Evolutionary conservation across 2,113 vertebrate genomes (phyloP), one percentile per base, ranked within the genome.

Genomic region (Clinocottus analis): DNA sequence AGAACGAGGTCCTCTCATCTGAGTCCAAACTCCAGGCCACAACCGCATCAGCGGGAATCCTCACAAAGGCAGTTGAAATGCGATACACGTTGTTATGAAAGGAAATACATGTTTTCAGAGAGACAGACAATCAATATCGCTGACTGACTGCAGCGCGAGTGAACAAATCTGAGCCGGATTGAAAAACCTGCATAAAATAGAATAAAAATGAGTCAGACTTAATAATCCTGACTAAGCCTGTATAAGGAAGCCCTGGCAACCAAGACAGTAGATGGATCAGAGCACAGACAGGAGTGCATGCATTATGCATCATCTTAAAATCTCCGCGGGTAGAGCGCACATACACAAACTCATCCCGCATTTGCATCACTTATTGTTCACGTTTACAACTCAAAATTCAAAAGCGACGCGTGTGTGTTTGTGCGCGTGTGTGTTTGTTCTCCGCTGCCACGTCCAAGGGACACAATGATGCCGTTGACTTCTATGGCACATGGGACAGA

Each of bases 171-270:
- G 89, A 89, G 73, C 31, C 69, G 91, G 80, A 75, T 80, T 72
- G 84, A 90, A 89, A 91, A 93, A 89, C 80, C 90, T 83, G 92
- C 90, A 90, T 90, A 90, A 92, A 89, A 80, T 74, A 73, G 88
- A 92, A 90, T 92, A 90, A 89, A 89, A 94, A 94, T 92, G 94
- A 94, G 90, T 93, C 91, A 78, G 88, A 92, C 91, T 93, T 93
- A 94, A 94, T 95, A 94, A 94, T 94, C 89, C 84, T 74, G 91
- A 91, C 90, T 94, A 94, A 94, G 91, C 91, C 87, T 2, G 86
- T 77, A 66, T 92, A 88, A 94, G 90, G 86, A 93, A 93, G 86
- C 89, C n/a, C 79, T 87, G 79, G 91, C 89, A 92, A 91, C 91
- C 78, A 90, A 92, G 91, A 93, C 90, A 91, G 91, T 90, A 79